A percentile compares a stretch with the other conserved stretches of the same genome.
These are phyloP conservation scores for Ischnura elegans DNA, from an alignment of 2,888 invertebrate genomes.

Conservation along the genomic window DNA sequence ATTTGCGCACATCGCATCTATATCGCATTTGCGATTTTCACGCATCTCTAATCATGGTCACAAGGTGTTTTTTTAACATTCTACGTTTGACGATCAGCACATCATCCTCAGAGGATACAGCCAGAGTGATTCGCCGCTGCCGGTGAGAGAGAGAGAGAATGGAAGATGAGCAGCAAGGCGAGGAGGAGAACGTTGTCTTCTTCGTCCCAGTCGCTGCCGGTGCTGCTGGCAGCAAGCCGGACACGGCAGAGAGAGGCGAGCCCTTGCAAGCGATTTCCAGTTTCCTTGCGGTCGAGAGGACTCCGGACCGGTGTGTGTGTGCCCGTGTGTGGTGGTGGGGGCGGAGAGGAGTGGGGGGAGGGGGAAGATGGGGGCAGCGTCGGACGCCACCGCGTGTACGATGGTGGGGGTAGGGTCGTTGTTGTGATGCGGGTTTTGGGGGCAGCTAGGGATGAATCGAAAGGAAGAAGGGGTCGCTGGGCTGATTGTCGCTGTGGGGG, in stretches of 20 bases:
- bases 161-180: no score
- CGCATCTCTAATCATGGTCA: no score
- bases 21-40: no score
- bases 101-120: no score
- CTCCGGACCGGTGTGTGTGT: background rate
- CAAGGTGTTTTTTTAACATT: no score
- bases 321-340: background rate
- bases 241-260: background rate
- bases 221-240: background rate
- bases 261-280: slow-evolving; percentile 8
- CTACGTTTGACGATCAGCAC: no score
- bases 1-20: no score
- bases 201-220: no score
- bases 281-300: slow-evolving; percentile 21
- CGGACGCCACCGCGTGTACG: background rate
- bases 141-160: background rate
- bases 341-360: background rate
- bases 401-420: background rate
- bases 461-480: background rate
- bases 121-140: no score
- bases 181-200: background rate
- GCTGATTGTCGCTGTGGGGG: background rate
- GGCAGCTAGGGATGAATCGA: background rate
- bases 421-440: slow-evolving; percentile 23
- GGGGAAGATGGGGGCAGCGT: background rate